Evolutionary conservation across 2,113 vertebrate genomes (phyloP).

Genomic region (Peucedramus taeniatus): DNA sequence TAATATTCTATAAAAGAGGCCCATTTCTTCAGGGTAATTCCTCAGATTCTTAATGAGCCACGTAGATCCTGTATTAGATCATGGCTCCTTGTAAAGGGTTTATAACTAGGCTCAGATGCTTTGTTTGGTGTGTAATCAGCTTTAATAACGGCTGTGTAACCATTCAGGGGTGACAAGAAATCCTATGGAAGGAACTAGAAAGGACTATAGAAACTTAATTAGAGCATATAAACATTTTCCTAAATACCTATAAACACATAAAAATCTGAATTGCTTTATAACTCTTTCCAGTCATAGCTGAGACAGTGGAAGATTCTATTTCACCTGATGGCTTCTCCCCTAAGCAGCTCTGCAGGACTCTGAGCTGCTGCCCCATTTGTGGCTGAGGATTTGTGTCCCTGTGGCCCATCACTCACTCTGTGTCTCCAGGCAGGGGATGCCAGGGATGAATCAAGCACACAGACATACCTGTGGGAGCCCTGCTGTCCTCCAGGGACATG

Average conservation of each 20-base stretch:
- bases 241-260: slow-evolving; percentile 23
- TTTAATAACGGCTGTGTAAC: slow-evolving; percentile 24
- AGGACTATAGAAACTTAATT: slow-evolving; percentile 2
- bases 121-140: slow-evolving; percentile 40
- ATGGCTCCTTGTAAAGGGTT: slow-evolving; percentile 33
- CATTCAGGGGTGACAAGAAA: neutral
- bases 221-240: slow-evolving; percentile 10
- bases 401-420: accelerated
- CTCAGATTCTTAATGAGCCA: slow-evolving; percentile 41
- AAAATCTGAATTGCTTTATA: neutral
- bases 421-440: accelerated
- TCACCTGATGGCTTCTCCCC: neutral
- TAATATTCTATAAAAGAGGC: slow-evolving; percentile 20
- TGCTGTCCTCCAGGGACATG: accelerated
- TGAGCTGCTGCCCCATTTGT: neutral
- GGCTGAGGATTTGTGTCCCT: neutral
- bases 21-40: slow-evolving; percentile 35
- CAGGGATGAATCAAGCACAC: accelerated
- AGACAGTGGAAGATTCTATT: neutral
- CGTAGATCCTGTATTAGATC: neutral
- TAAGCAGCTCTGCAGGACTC: neutral
- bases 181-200: neutral
- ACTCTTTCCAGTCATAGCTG: neutral
- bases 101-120: neutral
- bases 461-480: neutral